Evolutionary conservation across 1,140 invertebrate species (phyloP).

Genomic region (Magallana angulata): DNA sequence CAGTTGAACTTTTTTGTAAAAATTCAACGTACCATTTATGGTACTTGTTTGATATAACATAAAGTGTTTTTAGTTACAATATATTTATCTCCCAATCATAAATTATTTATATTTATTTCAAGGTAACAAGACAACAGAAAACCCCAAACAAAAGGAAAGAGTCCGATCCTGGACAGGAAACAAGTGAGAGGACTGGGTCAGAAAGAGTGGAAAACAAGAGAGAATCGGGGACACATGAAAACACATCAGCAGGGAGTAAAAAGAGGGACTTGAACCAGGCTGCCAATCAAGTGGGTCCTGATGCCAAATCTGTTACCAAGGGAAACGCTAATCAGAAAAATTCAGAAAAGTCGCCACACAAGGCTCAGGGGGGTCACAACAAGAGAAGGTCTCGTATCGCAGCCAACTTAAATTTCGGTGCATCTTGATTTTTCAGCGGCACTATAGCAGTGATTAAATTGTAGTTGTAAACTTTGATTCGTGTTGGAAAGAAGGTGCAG

Average conservation of each 20-base stretch:
- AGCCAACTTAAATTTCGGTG: conserved; percentile 58
- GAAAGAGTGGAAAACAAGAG: neutral
- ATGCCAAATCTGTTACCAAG: conserved; percentile 3
- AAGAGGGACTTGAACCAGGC: neutral
- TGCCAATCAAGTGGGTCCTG: neutral
- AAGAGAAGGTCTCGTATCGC: conserved; percentile 61
- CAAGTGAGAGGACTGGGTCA: neutral
- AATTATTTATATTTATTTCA: neutral
- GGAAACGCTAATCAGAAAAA: neutral
- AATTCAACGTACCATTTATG: no score
- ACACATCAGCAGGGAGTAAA: neutral
- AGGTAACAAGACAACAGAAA: conserved; percentile 6
- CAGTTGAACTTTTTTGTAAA: no score
- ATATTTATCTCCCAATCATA: no score
- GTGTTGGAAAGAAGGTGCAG: neutral
- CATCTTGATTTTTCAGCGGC: neutral
- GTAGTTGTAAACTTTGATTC: neutral
- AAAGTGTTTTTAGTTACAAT: no score
- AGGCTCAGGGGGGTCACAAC: neutral
- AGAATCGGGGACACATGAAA: neutral
- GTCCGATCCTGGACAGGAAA: neutral
- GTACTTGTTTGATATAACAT: no score
- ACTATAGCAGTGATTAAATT: neutral
- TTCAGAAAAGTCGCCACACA: conserved; percentile 32
- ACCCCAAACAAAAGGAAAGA: neutral